These are phyloP conservation scores for Sebastolobus alascanus DNA, from an alignment of 2,797 vertebrate species.

Conservation along the genomic window DNA sequence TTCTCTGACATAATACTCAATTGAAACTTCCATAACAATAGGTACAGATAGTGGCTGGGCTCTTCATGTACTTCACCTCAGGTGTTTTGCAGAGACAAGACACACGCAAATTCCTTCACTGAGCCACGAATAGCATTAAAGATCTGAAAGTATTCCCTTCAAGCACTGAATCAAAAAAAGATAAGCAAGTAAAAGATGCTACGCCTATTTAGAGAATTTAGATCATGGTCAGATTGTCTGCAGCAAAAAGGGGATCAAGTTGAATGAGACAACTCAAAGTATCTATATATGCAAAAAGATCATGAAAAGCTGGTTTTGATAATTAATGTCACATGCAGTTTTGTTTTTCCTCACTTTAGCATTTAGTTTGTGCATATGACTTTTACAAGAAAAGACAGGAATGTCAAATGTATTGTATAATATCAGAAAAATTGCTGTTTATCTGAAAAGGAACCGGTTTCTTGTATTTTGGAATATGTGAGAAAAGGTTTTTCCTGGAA, in stretches of 20 bases:
- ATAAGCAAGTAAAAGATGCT: not conserved
- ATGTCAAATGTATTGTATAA: slow-evolving; percentile 34
- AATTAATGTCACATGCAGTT: not conserved
- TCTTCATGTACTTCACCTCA: slow-evolving; percentile 20
- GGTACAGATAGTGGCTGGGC: not conserved
- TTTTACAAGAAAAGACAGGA: not conserved
- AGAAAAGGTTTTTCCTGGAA: slow-evolving; percentile 59
- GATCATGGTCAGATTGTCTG: slow-evolving; percentile 12
- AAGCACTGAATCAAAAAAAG: slow-evolving; percentile 16
- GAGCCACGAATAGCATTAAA: slow-evolving; percentile 17
- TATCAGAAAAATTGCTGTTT: slow-evolving; percentile 38
- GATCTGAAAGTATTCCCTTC: slow-evolving; percentile 32
- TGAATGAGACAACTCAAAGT: not conserved
- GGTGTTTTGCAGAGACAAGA: slow-evolving; percentile 24
- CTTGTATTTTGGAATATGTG: slow-evolving; percentile 28
- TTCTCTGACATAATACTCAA: not conserved
- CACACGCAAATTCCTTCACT: not conserved
- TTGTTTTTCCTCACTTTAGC: not conserved
- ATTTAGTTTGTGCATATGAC: not conserved
- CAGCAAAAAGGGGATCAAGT: not conserved
- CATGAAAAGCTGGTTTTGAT: not conserved
- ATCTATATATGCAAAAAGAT: not conserved
- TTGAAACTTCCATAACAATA: slow-evolving; percentile 51
- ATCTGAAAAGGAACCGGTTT: slow-evolving; percentile 56
- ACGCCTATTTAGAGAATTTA: slow-evolving; percentile 15